Conservation (phyloP, 2,113 vertebrate species). For the Aptenodytes patagonicus region DNA sequence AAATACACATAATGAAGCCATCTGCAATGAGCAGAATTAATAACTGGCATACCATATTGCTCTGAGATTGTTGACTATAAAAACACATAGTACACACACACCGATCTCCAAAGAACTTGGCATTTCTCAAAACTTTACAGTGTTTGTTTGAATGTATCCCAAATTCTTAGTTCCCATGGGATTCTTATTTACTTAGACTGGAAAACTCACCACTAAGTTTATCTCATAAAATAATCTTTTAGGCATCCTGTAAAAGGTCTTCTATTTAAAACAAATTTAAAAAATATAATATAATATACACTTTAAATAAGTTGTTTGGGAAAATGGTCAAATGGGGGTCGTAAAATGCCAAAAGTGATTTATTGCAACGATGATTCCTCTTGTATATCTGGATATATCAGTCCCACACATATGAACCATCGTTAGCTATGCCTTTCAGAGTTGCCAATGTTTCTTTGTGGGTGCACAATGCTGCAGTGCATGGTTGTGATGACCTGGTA, state of each 20-base stretch:
- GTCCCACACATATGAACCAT: not conserved
- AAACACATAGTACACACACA: constrained; percentile 20
- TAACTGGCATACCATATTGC: constrained; percentile 70
- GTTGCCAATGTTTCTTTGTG: constrained; percentile 8
- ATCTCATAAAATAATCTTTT: constrained; percentile 3
- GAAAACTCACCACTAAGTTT: constrained; percentile 29
- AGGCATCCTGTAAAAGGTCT: not conserved
- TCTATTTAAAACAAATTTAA: not conserved
- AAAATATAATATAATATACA: not conserved
- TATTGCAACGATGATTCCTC: not conserved
- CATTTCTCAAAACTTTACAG: constrained; percentile 26
- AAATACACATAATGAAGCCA: constrained; percentile 67
- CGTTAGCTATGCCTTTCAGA: not conserved
- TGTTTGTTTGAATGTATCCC: constrained; percentile 47
- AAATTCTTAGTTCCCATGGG: constrained; percentile 37
- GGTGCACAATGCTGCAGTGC: not conserved
- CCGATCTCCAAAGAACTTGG: constrained; percentile 23
- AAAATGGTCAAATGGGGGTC: not conserved
- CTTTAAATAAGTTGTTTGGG: constrained; percentile 1
- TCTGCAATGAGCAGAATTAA: constrained; percentile 66
- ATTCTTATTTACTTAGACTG: constrained; percentile 26
- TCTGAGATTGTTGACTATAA: constrained; percentile 61
- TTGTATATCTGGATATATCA: not conserved
- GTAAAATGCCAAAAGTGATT: not conserved
- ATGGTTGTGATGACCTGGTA: not conserved